Conservation (phyloP, 1,140 invertebrate genomes). For the Euura saliciscinereae region DNA sequence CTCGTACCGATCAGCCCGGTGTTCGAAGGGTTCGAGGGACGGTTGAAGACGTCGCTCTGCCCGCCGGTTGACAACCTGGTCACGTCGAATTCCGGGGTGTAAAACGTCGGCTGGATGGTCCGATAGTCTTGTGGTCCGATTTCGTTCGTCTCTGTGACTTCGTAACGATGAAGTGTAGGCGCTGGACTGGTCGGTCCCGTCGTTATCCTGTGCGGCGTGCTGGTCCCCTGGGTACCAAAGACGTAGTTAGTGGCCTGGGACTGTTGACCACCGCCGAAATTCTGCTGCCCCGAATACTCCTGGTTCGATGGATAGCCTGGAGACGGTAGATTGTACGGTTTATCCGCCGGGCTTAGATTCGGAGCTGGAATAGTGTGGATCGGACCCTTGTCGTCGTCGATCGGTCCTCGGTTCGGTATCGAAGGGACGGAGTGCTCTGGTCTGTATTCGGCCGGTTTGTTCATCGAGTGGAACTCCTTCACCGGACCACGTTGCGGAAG, state of each 20-base stretch:
- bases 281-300: background rate
- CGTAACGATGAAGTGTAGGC: conserved; percentile 39
- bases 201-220: conserved; percentile 30
- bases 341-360: conserved; percentile 65
- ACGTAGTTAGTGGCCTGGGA: conserved; percentile 22
- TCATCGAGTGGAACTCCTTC: conserved; percentile 46
- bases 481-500: conserved; percentile 34
- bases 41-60: conserved; percentile 39
- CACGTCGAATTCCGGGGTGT: conserved; percentile 38
- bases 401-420: conserved; percentile 35
- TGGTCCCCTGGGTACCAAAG: conserved; percentile 27
- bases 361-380: conserved; percentile 84
- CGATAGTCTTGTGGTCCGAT: conserved; percentile 34
- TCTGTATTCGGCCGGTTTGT: conserved; percentile 43
- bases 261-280: background rate
- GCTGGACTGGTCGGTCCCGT: conserved; percentile 30
- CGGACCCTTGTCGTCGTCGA: conserved; percentile 69
- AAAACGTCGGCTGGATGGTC: conserved; percentile 34
- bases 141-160: conserved; percentile 49
- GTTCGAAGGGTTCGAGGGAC: conserved; percentile 29
- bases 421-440: conserved; percentile 37
- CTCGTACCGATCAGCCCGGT: conserved; percentile 33
- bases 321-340: conserved; percentile 32
- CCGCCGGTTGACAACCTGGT: conserved; percentile 37
- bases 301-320: background rate